A percentile compares a stretch with the other conserved stretches of the same genome.
Conservation (phyloP, 2,113 vertebrate genomes). For the Saguinus midas region DNA sequence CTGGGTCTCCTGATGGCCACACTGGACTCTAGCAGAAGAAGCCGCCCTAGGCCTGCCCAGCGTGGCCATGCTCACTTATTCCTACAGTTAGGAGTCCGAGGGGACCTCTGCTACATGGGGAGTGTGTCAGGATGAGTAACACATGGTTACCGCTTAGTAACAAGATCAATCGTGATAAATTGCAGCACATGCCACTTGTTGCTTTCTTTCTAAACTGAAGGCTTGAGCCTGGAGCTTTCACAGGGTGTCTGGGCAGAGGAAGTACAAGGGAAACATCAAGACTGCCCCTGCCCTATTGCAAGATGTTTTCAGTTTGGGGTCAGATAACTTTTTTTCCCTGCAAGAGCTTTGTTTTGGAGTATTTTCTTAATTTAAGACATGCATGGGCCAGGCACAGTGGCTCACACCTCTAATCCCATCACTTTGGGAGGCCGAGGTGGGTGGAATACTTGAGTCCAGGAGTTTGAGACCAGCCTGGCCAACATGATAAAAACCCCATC, state of each 20-base stretch:
- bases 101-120: conserved; percentile 35
- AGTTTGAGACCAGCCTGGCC: no score
- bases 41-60: conserved; percentile 59
- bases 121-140: background rate
- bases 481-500: no score
- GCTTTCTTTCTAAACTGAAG: background rate
- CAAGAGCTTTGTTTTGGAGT: background rate
- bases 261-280: fast-evolving
- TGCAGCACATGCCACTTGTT: fast-evolving
- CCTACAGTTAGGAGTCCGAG: conserved; percentile 51
- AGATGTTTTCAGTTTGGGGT: fast-evolving
- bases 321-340: fast-evolving
- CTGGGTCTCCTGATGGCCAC: conserved; percentile 51
- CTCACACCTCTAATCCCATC: no score
- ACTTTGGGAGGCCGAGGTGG: no score
- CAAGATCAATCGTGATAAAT: background rate
- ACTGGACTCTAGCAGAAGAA: conserved; percentile 57
- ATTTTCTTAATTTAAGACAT: background rate
- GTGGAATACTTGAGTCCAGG: no score
- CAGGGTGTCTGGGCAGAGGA: fast-evolving
- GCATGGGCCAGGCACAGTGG: fast-evolving
- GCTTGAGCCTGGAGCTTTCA: fast-evolving
- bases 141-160: fast-evolving
- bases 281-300: fast-evolving
- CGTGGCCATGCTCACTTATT: conserved; percentile 47